Evolutionary conservation across 2,797 vertebrate genomes (phyloP).

Genomic region (Catostomus latipinnis): DNA sequence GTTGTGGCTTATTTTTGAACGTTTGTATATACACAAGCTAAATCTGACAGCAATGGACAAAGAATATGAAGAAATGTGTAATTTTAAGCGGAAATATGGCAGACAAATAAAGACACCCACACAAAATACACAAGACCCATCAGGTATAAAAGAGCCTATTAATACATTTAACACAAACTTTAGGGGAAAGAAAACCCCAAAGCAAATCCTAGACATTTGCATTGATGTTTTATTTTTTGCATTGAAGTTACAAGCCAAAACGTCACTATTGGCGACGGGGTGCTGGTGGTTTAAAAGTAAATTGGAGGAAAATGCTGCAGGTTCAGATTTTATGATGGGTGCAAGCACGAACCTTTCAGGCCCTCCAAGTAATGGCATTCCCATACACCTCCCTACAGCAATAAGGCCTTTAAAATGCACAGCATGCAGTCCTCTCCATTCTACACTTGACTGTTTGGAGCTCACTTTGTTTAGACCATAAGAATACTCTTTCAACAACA

Average conservation of each 20-base stretch:
- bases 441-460: background rate
- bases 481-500: background rate
- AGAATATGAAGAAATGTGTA: too few species aligned
- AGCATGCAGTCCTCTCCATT: background rate
- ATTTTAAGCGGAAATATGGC: too few species aligned
- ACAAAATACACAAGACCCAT: too few species aligned
- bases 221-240: background rate
- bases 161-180: too few species aligned
- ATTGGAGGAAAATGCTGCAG: constrained; percentile 18
- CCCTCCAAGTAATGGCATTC: background rate
- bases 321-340: background rate
- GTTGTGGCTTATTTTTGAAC: too few species aligned
- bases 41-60: too few species aligned
- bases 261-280: background rate
- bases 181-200: background rate
- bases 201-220: too few species aligned
- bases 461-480: background rate
- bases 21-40: too few species aligned
- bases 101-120: too few species aligned
- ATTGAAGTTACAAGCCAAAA: background rate
- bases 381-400: background rate
- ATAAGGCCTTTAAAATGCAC: constrained; percentile 7
- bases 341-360: background rate
- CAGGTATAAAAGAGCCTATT: too few species aligned
- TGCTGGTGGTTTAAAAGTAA: background rate